A percentile compares a stretch with the other conserved stretches of the same genome.
These are phyloP conservation scores for Sinocyclocheilus anshuiensis DNA, from an alignment of 2,113 vertebrate genomes.

Conservation along the genomic window DNA sequence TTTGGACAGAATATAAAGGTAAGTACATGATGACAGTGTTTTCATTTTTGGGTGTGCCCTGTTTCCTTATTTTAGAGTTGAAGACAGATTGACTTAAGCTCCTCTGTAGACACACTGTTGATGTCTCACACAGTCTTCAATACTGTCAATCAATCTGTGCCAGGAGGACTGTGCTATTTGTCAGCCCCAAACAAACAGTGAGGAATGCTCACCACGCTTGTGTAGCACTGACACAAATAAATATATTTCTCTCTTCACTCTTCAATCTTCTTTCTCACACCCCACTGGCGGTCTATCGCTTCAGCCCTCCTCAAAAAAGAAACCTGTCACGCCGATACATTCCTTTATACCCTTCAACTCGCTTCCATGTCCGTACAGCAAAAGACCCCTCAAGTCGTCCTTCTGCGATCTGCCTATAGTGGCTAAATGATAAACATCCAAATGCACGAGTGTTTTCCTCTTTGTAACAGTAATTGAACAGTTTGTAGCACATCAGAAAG, in stretches of 20 bases:
- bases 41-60: background rate
- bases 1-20: too few species aligned
- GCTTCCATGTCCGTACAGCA: background rate
- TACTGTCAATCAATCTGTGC: slow-evolving; percentile 54
- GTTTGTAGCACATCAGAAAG: slow-evolving; percentile 50
- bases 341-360: slow-evolving; percentile 29
- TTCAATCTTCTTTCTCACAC: slow-evolving; percentile 32
- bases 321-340: slow-evolving; percentile 28
- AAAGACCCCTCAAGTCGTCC: background rate
- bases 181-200: slow-evolving; percentile 47
- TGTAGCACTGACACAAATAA: slow-evolving; percentile 48
- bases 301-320: slow-evolving; percentile 22
- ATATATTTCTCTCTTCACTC: slow-evolving; percentile 37
- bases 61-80: slow-evolving; percentile 9
- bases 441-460: background rate
- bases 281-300: slow-evolving; percentile 30
- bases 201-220: slow-evolving; percentile 39
- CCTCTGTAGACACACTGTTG: slow-evolving; percentile 45
- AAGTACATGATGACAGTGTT: too few species aligned
- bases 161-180: slow-evolving; percentile 46
- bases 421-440: slow-evolving; percentile 39
- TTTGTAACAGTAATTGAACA: slow-evolving; percentile 41
- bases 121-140: slow-evolving; percentile 47
- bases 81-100: slow-evolving; percentile 47
- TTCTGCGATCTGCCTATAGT: slow-evolving; percentile 15